phyloP scores from a whole-genome alignment of 2,113 vertebrate genomes.

The Eretmochelys imbricata region DNA sequence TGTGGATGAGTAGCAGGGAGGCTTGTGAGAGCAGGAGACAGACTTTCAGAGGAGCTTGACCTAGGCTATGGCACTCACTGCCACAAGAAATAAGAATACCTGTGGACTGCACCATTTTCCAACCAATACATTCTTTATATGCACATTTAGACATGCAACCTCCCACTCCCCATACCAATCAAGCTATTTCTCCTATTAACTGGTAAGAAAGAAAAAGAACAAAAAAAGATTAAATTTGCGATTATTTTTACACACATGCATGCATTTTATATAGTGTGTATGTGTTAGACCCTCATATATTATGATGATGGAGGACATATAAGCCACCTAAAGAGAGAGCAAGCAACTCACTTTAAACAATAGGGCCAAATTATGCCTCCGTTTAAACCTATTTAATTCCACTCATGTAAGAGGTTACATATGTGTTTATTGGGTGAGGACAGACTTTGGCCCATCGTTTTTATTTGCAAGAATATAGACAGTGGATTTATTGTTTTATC shows the following conservation, averaged over 20 bases:
- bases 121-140: not conserved
- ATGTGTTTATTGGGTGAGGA: not conserved
- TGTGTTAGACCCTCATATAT: not conserved
- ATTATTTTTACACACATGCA: not conserved
- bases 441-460: not conserved
- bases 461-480: not conserved
- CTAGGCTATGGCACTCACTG: not conserved
- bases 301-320: not conserved
- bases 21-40: not conserved
- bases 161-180: fast-evolving
- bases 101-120: not conserved
- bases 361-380: not conserved
- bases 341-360: not conserved
- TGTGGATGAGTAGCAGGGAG: not conserved
- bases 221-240: not conserved
- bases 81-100: not conserved
- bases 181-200: not conserved
- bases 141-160: not conserved
- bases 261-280: not conserved
- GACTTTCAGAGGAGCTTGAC: not conserved
- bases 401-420: not conserved
- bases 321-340: not conserved
- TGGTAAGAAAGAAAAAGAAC: not conserved
- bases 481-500: not conserved
- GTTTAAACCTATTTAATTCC: not conserved